phyloP scores from a whole-genome alignment of 2,797 vertebrate genomes.

The Thamnophis elegans region DNA sequence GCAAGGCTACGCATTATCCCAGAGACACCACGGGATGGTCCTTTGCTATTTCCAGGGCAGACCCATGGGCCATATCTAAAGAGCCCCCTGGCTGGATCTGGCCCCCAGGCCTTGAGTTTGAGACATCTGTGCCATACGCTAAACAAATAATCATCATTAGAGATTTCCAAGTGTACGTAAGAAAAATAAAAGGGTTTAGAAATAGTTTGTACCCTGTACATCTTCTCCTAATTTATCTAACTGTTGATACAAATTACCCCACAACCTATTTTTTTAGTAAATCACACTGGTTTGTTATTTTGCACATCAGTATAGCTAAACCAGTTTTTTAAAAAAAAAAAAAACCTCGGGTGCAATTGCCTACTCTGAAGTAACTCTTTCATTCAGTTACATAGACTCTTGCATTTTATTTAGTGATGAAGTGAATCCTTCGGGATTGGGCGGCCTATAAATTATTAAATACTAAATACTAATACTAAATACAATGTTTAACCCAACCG shows the following conservation, averaged over 20 bases:
- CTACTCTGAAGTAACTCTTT: too few relatives aligned
- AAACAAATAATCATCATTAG: neutral
- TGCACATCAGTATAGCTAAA: neutral
- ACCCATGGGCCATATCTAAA: too few relatives aligned
- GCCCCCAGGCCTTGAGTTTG: too few relatives aligned
- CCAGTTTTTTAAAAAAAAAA: neutral
- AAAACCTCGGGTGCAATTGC: too few relatives aligned
- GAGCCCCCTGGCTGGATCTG: too few relatives aligned
- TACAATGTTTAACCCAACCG: neutral
- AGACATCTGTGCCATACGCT: too few relatives aligned
- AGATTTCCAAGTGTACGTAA: neutral
- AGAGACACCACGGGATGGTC: rapidly evolving
- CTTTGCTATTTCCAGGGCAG: too few relatives aligned
- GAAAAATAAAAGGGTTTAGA: neutral
- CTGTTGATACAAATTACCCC: neutral
- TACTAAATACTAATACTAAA: too few relatives aligned
- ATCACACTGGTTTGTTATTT: neutral
- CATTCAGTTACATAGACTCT: neutral
- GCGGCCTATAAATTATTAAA: too few relatives aligned
- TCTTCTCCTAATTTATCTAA: neutral
- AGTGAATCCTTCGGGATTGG: too few relatives aligned
- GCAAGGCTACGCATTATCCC: too few relatives aligned
- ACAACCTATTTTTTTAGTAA: neutral
- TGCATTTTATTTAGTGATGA: neutral
- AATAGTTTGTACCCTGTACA: neutral